Conservation (phyloP, 2,888 invertebrate genomes). For the Augochlorella aurata region DNA sequence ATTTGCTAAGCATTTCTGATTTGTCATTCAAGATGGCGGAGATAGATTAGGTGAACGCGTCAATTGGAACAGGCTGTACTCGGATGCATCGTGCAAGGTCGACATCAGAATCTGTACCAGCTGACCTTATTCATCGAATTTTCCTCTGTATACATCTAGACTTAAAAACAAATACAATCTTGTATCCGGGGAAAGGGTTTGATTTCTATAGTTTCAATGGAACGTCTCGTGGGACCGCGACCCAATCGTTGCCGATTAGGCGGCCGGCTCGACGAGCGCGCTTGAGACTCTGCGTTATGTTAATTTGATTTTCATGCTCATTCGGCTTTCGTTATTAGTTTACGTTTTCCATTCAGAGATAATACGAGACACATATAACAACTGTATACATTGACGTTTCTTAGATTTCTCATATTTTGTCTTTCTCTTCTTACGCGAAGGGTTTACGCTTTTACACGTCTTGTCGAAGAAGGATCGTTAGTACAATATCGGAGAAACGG, state of each 20-base stretch:
- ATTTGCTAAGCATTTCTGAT: neutral
- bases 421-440: conserved; percentile 52
- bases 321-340: conserved; percentile 70
- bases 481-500: conserved; percentile 45
- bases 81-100: conserved; percentile 32
- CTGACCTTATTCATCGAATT: conserved; percentile 53
- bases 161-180: conserved; percentile 70
- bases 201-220: conserved; percentile 61
- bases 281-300: conserved; percentile 61
- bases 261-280: conserved; percentile 40
- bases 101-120: conserved; percentile 37
- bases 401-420: conserved; percentile 51
- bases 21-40: neutral
- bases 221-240: conserved; percentile 38
- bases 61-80: conserved; percentile 14
- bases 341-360: conserved; percentile 60
- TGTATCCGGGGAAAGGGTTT: conserved; percentile 57
- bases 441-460: conserved; percentile 26
- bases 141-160: conserved; percentile 62
- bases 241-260: conserved; percentile 33
- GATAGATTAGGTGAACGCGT: neutral
- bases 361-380: conserved; percentile 58
- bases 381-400: conserved; percentile 51
- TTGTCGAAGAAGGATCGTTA: conserved; percentile 38
- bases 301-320: conserved; percentile 71